Evolutionary conservation across 2,797 vertebrate species (phyloP), one percentile per base, ranked within the genome.

Genomic region (Microchirus variegatus): DNA sequence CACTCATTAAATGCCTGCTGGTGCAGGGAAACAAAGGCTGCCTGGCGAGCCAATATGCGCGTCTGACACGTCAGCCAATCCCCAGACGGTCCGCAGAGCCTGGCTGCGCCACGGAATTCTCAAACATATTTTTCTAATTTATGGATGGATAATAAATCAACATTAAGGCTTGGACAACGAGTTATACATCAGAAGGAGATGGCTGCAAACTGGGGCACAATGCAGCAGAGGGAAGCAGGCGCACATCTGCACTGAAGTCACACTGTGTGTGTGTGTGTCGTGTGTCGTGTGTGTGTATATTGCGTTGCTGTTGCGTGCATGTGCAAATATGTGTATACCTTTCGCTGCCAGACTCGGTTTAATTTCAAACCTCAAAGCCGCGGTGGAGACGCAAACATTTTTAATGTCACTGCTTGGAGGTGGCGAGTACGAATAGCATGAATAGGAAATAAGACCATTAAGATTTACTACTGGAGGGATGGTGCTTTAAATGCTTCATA

Each of bases 121-220:
- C 96, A 95, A 98, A 95, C 96, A 98, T 99, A 99, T 97, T 99
- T 97, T 98, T 98, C 96, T 98, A 98, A 99, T 98, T 99, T 98
- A 98, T 98, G 96, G 95, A 97, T 93, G 95, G 96, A 99, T 96
- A 98, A 98, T 99, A 99, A 99, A 99, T 99, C 96, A 98, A 99
- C 96, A 99, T 99, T 99, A 98, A 97, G 96, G 94, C 92, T 94
- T 94, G 97, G 96, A 97, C 96, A 97, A 97, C 96, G 94, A 96
- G 96, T 96, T 98, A 96, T 97, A 98, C 95, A 97, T 98, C 95
- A 95, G 94, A 95, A 95, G 78, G 95, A 96, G 95, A 95, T 96
- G 96, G 95, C 95, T 96, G 91, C 94, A 95, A 95, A 96, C 91
- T 95, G 95, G 94, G 93, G 90, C 94, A 93, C 90, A 92, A 94